Conservation (phyloP, 2,888 invertebrate species). For the Machimus rusticus region DNA sequence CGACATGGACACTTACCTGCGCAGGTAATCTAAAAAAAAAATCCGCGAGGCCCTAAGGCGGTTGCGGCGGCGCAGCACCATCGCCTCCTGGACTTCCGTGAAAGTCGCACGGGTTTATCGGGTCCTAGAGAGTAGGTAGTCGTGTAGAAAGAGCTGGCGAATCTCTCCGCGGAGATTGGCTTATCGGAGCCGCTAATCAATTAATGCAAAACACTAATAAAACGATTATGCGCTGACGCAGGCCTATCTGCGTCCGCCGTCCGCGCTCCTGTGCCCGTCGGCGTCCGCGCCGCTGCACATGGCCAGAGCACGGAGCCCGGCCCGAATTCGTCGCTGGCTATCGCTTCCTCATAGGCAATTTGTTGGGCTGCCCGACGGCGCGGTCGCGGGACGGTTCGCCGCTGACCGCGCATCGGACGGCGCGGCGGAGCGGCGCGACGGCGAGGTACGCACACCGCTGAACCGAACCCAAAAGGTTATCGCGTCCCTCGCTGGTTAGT, state of each 20-base stretch:
- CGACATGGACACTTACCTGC: neutral
- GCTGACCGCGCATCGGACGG: neutral
- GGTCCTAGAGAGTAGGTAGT: conserved; percentile 45
- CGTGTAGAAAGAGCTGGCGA: conserved; percentile 42
- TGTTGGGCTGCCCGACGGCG: neutral
- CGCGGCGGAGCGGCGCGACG: neutral
- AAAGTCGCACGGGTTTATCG: conserved; percentile 20
- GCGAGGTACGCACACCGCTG: neutral
- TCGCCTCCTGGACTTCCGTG: conserved; percentile 18
- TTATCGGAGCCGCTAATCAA: conserved; percentile 46
- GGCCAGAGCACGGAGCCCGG: neutral
- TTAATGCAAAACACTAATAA: conserved; percentile 49
- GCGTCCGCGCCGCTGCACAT: neutral
- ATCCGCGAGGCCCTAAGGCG: neutral
- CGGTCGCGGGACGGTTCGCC: neutral
- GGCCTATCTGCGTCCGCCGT: conserved; percentile 42
- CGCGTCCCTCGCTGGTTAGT: conserved; percentile 40
- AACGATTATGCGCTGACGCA: conserved; percentile 47
- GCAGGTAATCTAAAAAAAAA: neutral
- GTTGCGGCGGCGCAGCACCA: neutral
- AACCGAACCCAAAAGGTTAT: conserved; percentile 42
- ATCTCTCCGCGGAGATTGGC: conserved; percentile 42
- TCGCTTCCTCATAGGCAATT: conserved; percentile 43
- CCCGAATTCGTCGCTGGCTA: conserved; percentile 37
- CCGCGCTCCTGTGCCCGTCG: neutral